phyloP scores from a whole-genome alignment of 2,113 vertebrate genomes.

The Myotis lucifugus region DNA sequence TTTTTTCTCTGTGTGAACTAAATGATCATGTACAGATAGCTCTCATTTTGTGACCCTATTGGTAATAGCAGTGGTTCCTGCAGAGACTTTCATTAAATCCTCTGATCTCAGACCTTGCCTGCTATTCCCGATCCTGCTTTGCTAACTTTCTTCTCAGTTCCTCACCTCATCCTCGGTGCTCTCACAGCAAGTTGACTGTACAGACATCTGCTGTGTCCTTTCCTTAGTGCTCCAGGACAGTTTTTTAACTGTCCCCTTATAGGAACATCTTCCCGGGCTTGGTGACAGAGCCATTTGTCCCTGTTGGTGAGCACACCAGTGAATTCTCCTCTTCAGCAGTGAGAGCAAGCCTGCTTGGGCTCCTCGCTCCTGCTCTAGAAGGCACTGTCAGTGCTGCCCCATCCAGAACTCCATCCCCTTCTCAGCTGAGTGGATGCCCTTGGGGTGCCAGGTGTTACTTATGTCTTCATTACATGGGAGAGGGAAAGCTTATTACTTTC shows the following conservation, averaged over 20 bases:
- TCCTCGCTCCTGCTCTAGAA: neutral
- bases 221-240: neutral
- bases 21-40: neutral
- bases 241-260: neutral
- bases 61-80: neutral
- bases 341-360: neutral
- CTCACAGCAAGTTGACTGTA: neutral
- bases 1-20: neutral
- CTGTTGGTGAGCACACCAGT: neutral
- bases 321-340: neutral
- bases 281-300: accelerated
- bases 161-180: neutral
- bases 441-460: neutral
- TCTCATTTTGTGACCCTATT: neutral
- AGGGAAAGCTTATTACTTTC: neutral
- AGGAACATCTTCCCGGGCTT: neutral
- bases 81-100: too few relatives aligned
- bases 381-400: neutral
- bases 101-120: neutral
- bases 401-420: neutral
- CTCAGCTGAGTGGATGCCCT: neutral
- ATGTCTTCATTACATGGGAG: neutral
- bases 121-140: neutral
- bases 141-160: neutral
- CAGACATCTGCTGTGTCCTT: neutral